Evolutionary conservation across 2,797 vertebrate genomes (phyloP).

Genomic region (Enteromius mattozi): DNA sequence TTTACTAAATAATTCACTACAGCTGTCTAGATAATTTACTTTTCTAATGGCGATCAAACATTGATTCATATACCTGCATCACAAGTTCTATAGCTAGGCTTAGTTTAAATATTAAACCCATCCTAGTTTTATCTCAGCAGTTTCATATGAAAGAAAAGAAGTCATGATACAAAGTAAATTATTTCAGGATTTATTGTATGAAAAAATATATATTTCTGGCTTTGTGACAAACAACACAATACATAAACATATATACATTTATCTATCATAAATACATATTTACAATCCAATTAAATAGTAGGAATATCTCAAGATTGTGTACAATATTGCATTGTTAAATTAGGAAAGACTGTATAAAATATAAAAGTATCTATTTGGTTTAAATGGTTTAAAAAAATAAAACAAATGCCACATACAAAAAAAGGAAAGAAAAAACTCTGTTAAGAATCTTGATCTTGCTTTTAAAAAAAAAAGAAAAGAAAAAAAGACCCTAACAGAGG

Average conservation of each 20-base stretch:
- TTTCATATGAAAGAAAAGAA: conserved; percentile 24
- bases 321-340: conserved; percentile 83
- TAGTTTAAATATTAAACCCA: not conserved
- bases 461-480: not conserved
- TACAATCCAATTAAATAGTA: conserved; percentile 82
- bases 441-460: conserved; percentile 17
- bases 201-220: conserved; percentile 79
- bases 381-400: conserved; percentile 55
- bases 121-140: too few relatives aligned
- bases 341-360: conserved; percentile 67
- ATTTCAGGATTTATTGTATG: conserved; percentile 79
- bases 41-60: conserved; percentile 11
- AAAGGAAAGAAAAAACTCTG: conserved; percentile 34
- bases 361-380: conserved; percentile 75
- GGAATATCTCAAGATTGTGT: conserved; percentile 70
- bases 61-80: not conserved
- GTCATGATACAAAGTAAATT: conserved; percentile 26
- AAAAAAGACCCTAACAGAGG: conserved; percentile 32
- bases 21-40: not conserved
- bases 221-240: conserved; percentile 69
- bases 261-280: conserved; percentile 83
- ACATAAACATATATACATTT: conserved; percentile 81
- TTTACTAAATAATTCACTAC: not conserved
- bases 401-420: conserved; percentile 46
- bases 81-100: not conserved